Conservation (phyloP, 2,113 vertebrate species). For the Aptenodytes forsteri region DNA sequence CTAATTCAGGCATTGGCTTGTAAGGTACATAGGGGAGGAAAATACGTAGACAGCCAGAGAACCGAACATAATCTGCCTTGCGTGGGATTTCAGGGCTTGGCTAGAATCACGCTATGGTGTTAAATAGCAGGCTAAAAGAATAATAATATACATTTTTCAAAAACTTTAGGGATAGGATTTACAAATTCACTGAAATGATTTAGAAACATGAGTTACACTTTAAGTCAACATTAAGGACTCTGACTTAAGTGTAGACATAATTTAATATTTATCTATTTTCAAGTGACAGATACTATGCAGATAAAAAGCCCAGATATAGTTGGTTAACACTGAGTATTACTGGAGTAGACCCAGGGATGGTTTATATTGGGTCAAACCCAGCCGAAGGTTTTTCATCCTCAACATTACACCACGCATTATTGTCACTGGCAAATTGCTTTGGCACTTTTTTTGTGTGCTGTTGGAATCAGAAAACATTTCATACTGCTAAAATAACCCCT, state of each 20-base stretch:
- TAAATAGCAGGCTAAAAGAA: constrained; percentile 11
- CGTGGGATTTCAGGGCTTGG: constrained; percentile 56
- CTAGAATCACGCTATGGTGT: not conserved
- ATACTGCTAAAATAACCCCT: constrained; percentile 17
- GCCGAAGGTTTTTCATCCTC: not conserved
- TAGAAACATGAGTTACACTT: not conserved
- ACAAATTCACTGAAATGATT: constrained; percentile 20
- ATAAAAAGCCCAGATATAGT: not conserved
- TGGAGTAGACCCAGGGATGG: not conserved
- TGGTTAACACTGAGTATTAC: not conserved
- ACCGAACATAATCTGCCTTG: constrained; percentile 38
- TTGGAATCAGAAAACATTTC: constrained; percentile 20
- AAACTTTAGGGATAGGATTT: not conserved
- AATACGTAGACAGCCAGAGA: constrained; percentile 40
- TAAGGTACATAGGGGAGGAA: constrained; percentile 25
- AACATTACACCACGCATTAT: constrained; percentile 3
- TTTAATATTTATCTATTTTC: not conserved
- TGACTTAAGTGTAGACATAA: not conserved
- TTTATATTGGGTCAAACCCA: constrained; percentile 37
- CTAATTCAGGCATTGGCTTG: constrained; percentile 25
- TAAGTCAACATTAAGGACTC: not conserved
- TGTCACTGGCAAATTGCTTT: constrained; percentile 40
- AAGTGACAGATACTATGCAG: not conserved
- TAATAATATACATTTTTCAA: not conserved
- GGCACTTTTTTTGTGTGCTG: not conserved